These are phyloP conservation scores for Aurelia coerulea DNA, from an alignment of 30 jellyfish, hydroid and myxozoan genomes.

Conservation along the genomic window DNA sequence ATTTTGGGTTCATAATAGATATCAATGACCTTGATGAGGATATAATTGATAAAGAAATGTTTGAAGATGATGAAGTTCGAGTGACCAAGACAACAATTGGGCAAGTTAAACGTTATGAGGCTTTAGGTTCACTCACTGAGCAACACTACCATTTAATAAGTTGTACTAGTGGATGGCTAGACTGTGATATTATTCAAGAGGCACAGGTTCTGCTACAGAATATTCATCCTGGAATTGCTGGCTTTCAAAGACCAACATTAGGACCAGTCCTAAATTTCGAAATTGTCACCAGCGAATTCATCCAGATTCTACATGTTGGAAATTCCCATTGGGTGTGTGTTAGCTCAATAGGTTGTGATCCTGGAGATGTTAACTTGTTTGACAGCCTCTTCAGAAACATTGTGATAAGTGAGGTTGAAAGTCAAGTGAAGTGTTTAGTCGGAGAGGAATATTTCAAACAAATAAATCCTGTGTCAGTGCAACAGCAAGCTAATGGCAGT, in stretches of 20 bases:
- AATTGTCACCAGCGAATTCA: conserved; percentile 19
- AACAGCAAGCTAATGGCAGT: too few species aligned
- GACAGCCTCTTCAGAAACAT: too few species aligned
- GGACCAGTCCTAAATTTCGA: conserved; percentile 41
- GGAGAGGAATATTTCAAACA: conserved; percentile 3
- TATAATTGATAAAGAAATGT: too few species aligned
- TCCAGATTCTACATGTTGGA: conserved; percentile 40
- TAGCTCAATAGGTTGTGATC: not conserved
- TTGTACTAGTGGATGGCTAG: conserved; percentile 30
- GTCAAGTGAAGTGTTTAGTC: conserved; percentile 9
- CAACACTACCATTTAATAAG: conserved; percentile 16
- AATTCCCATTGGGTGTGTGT: conserved; percentile 32
- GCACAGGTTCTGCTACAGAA: conserved; percentile 16
- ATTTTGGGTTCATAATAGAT: too few species aligned
- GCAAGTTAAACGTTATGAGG: not conserved
- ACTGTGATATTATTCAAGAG: conserved; percentile 20
- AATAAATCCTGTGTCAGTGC: conserved; percentile 1
- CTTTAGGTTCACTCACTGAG: conserved; percentile 20
- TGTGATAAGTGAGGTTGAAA: conserved; percentile 1
- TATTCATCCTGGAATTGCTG: conserved; percentile 41
- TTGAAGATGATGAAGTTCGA: too few species aligned
- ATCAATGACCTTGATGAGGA: too few species aligned
- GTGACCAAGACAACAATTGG: conserved; percentile 23
- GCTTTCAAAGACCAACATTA: too few species aligned
- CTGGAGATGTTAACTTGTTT: conserved; percentile 17